Evolutionary conservation across 2,797 vertebrate genomes (phyloP), one percentile per base, ranked within the genome.

Genomic region (Acropternis orthonyx): DNA sequence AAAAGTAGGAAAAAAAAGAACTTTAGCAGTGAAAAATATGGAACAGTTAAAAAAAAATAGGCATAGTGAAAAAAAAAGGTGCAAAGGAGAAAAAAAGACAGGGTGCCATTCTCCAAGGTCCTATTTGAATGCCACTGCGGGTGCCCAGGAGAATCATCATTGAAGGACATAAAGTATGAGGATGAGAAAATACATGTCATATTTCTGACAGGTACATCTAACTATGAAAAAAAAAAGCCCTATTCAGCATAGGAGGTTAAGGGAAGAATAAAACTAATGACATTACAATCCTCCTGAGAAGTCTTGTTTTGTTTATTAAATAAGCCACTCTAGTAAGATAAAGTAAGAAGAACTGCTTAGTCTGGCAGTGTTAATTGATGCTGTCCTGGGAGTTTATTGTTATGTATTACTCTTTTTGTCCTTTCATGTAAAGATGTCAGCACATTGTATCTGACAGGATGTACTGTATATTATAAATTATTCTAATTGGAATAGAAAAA

Each of bases 321-420:
- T 93, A 84, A 89, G 86, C 41, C 41, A 65, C 23, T 43, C 43
- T 37, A 59, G 62, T 81, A 78, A 92, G 93, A 73, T 94, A 93
- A 93, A 93, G 85, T 91, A 88, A 88, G 82, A 96, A 92, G 86
- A 95, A 94, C 51, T 95, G 91, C 95, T 92, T 96, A 96, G 87
- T 88, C 76, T 96, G 82, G 62, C 79, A 81, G 36, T 92, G 69
- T 91, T 96, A 96, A 94, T 88, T 96, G 89, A 92, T 96, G 83
- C 82, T 94, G 76, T 88, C 85, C 87, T 78, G 75, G 73, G 93
- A 89, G 48, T 94, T 94, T 92, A 86, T 94, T 85, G 69, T 91
- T 89, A 69, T 89, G 82, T 86, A 89, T 92, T 92, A 92, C 30
- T 89, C 61, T 91, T 94, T 96, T 54, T 96, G 91, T 96, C 93